Percentiles rank a stretch among this genome's conserved stretches.
Conservation (phyloP, 2,113 vertebrate species). For the Ifrita kowaldi region DNA sequence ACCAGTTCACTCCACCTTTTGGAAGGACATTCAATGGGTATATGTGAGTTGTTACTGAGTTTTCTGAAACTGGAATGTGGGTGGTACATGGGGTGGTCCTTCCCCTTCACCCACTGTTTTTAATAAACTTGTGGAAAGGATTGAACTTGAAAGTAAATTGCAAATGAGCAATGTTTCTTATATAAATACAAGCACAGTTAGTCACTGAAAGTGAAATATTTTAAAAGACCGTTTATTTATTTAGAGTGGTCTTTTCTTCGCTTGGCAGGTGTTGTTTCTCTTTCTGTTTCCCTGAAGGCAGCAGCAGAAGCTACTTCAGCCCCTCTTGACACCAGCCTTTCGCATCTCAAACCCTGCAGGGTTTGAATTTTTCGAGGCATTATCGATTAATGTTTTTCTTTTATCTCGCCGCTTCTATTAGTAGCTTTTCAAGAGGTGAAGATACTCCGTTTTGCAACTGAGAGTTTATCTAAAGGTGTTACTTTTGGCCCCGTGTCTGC, state of each 20-base stretch:
- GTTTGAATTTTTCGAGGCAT: accelerated
- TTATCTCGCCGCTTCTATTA: neutral
- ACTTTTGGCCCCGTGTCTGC: neutral
- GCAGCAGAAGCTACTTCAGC: neutral
- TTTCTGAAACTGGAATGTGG: neutral
- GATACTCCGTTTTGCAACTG: neutral
- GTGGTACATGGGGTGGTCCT: neutral
- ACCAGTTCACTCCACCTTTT: accelerated
- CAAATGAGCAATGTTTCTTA: neutral
- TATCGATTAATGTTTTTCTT: neutral
- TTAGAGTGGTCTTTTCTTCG: neutral
- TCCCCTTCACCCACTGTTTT: neutral
- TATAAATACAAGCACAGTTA: neutral
- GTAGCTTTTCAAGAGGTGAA: neutral
- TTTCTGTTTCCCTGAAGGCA: neutral
- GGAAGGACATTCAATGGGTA: neutral
- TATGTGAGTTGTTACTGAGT: neutral
- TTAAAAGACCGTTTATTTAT: neutral
- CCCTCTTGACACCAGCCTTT: neutral
- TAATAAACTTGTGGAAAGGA: neutral
- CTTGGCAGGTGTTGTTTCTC: neutral
- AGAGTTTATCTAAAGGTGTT: neutral
- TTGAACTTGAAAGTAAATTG: neutral
- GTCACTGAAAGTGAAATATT: neutral
- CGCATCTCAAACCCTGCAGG: neutral